phyloP scores from a whole-genome alignment of 2,797 vertebrate species.

The Remorina albescens region DNA sequence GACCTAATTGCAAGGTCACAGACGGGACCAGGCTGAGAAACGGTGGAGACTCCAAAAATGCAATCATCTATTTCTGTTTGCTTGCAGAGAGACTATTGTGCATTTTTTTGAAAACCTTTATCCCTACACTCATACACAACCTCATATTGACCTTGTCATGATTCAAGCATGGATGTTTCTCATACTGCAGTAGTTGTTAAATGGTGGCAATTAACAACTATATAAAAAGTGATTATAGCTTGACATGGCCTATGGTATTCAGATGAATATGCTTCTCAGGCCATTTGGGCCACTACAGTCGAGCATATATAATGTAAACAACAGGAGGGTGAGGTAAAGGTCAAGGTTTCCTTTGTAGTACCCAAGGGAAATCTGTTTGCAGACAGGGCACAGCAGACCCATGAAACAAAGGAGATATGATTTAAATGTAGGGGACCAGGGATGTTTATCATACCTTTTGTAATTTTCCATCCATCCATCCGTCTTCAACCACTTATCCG shows the following conservation, averaged over 20 bases:
- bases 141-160: background rate
- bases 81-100: background rate
- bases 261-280: background rate
- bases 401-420: no score
- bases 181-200: background rate
- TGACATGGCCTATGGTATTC: background rate
- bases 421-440: no score
- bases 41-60: conserved; percentile 15
- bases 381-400: no score
- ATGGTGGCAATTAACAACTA: background rate
- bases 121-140: background rate
- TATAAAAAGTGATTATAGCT: background rate
- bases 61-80: background rate
- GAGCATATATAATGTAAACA: background rate
- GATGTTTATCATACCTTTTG: no score
- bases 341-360: no score
- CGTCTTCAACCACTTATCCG: no score
- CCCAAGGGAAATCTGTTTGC: no score
- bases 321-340: no score
- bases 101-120: background rate
- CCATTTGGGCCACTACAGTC: background rate
- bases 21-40: conserved; percentile 36
- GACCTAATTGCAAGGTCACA: conserved; percentile 5
- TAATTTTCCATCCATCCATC: no score
- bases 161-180: background rate